phyloP scores from a whole-genome alignment of 2,888 invertebrate species.

The Lasius platythorax region DNA sequence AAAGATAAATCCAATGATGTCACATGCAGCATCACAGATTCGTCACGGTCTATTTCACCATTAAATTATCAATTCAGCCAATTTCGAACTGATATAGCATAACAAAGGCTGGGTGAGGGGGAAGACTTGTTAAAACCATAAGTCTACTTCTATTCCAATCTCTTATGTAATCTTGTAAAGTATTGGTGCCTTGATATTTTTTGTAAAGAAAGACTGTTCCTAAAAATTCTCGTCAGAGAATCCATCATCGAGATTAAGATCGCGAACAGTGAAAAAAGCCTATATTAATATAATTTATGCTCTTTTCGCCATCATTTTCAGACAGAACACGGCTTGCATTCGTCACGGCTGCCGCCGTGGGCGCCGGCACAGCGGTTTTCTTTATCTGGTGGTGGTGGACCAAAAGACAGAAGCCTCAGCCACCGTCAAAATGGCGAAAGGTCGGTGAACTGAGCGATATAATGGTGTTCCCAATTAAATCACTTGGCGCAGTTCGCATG shows the following conservation, averaged over 20 bases:
- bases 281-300: neutral
- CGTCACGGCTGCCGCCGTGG: constrained; percentile 79
- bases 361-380: constrained; percentile 79
- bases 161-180: neutral
- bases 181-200: neutral
- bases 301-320: constrained; percentile 50
- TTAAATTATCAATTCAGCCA: neutral
- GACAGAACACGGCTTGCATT: constrained; percentile 79
- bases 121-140: neutral
- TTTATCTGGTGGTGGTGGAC: constrained; percentile 80
- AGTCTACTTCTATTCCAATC: neutral
- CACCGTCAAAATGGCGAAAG: constrained; percentile 87
- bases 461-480: constrained; percentile 88
- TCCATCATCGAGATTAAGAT: too few relatives aligned
- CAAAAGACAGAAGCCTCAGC: constrained; percentile 71
- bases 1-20: neutral
- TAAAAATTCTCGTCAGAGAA: neutral
- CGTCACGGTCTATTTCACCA: neutral
- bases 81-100: neutral
- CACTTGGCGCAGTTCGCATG: constrained; percentile 87
- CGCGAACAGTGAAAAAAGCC: too few relatives aligned
- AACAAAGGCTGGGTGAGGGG: neutral
- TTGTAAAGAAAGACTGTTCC: neutral
- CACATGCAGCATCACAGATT: neutral
- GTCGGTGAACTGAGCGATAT: constrained; percentile 88